Base-by-base conservation (phyloP, 35 echinoderm and acorn worm species). In the Chiridota heheva region DNA sequence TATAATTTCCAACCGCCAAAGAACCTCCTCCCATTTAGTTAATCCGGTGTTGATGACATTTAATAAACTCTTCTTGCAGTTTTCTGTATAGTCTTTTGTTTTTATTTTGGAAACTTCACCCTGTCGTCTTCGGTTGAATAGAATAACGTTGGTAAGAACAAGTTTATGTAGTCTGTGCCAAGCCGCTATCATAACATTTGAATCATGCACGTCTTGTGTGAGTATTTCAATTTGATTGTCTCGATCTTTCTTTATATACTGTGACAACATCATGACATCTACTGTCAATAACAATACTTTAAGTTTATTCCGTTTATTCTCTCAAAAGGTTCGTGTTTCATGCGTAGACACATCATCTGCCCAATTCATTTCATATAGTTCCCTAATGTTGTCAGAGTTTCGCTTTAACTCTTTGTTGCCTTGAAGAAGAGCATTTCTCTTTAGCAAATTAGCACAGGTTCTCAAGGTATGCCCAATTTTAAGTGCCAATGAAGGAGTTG, bases 61-160 rank as follows among this genome's bases (percentile, higher is more conserved):
- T 26, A 38, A 34, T 20, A 81, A 75, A 28, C 40, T 60, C 25
- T 77, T 67, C 2, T 39, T 7, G 16, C 67, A 26, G 44, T 80
- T 64, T n/a, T n/a, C 47, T 18, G 72, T 68, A 58, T 65, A 44
- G 31, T 92, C 89, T 0, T 45, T 26, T 2, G 82, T 4, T 18
- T 81, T 86, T 67, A 91, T 72, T 64, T 86, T 85, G 2, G 89
- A 91, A 2, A 86, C 53, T 69, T 91, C 89, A 8, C 89, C 89
- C 48, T 63, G 72, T 42, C 82, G 27, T 58, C 89, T 57, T 17
- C 82, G 36, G 36, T 91, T 86, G 51, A 91, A 91, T 27, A 91
- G 41, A 32, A 80, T 86, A 0, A 80, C 44, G 29, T 81, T 82
- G 12, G 82, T 35, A 1, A 91, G 43, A 25, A 58, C 25, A 49